These are phyloP conservation scores for Thecocarcelia acutangulata DNA, from an alignment of 2,888 invertebrate species.

Conservation along the genomic window DNA sequence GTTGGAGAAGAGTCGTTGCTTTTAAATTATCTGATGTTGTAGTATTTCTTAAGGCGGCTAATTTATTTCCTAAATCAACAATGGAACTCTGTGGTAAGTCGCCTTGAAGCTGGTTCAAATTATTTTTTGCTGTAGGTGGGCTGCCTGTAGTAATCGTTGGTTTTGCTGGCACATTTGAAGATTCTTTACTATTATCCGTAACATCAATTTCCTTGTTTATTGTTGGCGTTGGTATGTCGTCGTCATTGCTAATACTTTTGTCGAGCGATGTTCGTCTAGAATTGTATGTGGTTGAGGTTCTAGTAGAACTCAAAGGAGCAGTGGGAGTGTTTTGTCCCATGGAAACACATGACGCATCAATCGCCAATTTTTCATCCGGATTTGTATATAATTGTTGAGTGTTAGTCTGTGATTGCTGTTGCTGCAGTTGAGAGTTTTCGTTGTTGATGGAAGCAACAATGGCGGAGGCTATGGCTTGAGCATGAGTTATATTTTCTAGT, in stretches of 20 bases:
- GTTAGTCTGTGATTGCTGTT: slow-evolving; percentile 51
- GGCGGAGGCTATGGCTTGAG: slow-evolving; percentile 80
- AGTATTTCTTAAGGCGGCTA: slow-evolving; percentile 82
- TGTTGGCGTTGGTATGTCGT: slow-evolving; percentile 39
- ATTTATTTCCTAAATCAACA: slow-evolving; percentile 84
- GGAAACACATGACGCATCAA: slow-evolving; percentile 68
- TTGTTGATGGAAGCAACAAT: slow-evolving; percentile 75
- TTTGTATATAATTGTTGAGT: slow-evolving; percentile 58
- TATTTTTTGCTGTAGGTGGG: slow-evolving; percentile 51
- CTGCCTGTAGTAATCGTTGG: slow-evolving; percentile 34
- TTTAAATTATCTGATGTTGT: slow-evolving; percentile 72
- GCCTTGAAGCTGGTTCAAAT: slow-evolving; percentile 60
- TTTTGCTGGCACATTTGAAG: slow-evolving; percentile 61
- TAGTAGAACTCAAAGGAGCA: slow-evolving; percentile 75
- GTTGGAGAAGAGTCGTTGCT: no score
- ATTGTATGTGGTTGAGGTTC: slow-evolving; percentile 79
- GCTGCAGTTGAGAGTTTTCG: slow-evolving; percentile 69
- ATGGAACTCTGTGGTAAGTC: slow-evolving; percentile 78
- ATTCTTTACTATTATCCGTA: slow-evolving; percentile 35
- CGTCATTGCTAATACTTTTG: slow-evolving; percentile 76
- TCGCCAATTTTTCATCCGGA: slow-evolving; percentile 67
- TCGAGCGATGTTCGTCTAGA: slow-evolving; percentile 80
- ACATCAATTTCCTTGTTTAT: slow-evolving; percentile 30
- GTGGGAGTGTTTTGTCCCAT: slow-evolving; percentile 77
- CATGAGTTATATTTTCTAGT: slow-evolving; percentile 83